These are phyloP conservation scores for Teleiodes luculella DNA, from an alignment of 2,888 invertebrate genomes.

Conservation along the genomic window DNA sequence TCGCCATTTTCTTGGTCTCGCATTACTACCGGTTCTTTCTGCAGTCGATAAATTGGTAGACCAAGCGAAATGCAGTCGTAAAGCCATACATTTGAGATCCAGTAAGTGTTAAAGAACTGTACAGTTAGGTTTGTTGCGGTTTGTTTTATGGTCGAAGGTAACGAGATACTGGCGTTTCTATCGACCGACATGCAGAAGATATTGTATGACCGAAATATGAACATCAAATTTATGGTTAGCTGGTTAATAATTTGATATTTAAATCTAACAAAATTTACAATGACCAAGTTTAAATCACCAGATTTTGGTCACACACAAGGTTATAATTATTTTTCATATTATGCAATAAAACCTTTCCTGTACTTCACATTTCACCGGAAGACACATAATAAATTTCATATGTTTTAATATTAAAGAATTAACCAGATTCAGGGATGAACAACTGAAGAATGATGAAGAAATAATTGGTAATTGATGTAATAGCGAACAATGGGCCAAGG, in stretches of 20 bases:
- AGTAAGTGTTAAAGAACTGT: conserved; percentile 20
- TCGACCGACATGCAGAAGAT: conserved; percentile 27
- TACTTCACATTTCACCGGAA: too few species aligned
- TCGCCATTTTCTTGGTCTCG: conserved; percentile 49
- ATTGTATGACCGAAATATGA: neutral
- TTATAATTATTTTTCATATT: too few species aligned
- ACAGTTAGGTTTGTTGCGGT: conserved; percentile 32
- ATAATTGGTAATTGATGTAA: neutral
- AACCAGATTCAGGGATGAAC: too few species aligned
- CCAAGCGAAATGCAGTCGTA: conserved; percentile 35
- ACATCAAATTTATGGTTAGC: too few species aligned
- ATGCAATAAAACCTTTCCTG: too few species aligned
- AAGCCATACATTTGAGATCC: conserved; percentile 24
- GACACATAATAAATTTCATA: too few species aligned
- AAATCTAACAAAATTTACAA: too few species aligned
- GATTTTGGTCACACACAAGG: too few species aligned
- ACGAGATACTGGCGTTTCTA: conserved; percentile 33
- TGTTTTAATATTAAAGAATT: too few species aligned
- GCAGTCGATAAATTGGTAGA: conserved; percentile 31
- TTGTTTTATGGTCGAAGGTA: conserved; percentile 40
- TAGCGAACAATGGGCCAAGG: neutral
- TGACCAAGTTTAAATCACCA: too few species aligned
- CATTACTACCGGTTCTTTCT: conserved; percentile 44
- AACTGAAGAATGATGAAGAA: too few species aligned
- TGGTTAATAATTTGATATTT: too few species aligned